phyloP scores from a whole-genome alignment of 2,797 vertebrate genomes.

The Siniperca obscura region DNA sequence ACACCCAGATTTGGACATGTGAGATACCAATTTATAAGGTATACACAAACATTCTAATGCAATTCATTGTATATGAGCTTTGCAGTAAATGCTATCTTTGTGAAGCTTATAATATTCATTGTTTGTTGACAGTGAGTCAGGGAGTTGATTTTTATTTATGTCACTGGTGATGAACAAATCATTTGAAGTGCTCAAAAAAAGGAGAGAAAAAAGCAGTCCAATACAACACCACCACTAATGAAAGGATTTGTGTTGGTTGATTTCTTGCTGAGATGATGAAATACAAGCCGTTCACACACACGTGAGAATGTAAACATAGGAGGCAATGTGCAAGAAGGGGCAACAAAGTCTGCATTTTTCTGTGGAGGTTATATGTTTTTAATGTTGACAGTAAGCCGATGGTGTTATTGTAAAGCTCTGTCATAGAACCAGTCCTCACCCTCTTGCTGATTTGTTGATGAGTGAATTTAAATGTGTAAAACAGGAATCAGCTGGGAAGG shows the following conservation, averaged over 20 bases:
- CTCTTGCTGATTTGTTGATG: neutral
- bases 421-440: neutral
- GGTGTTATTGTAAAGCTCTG: neutral
- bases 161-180: neutral
- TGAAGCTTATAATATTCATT: neutral
- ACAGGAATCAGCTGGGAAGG: neutral
- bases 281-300: neutral
- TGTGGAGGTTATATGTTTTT: neutral
- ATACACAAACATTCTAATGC: neutral
- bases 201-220: no score
- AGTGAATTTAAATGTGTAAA: neutral
- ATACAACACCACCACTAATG: no score
- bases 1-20: no score
- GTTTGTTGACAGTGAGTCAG: neutral
- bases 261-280: slow-evolving; percentile 12
- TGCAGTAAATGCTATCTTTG: neutral
- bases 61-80: neutral
- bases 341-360: neutral
- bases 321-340: neutral
- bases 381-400: neutral
- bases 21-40: neutral
- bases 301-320: neutral
- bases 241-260: neutral
- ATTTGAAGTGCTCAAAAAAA: neutral
- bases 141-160: neutral